These are phyloP conservation scores for Drosophila tsacasi DNA, from an alignment of 1,140 invertebrate genomes.

Conservation along the genomic window DNA sequence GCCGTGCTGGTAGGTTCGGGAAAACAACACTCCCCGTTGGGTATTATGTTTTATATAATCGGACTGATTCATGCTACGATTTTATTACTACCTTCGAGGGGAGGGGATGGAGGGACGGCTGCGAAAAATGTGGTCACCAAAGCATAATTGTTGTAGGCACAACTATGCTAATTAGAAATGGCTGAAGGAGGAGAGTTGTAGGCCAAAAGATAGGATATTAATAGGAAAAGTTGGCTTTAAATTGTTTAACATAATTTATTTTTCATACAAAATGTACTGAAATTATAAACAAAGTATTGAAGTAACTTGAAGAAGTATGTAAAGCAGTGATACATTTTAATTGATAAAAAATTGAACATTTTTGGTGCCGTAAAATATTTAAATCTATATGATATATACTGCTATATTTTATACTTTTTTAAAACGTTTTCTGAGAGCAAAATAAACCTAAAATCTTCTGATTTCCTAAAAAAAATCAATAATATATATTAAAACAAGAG, in stretches of 20 bases:
- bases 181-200: neutral
- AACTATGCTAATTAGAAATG: conserved; percentile 66
- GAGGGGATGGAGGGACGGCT: conserved; percentile 1
- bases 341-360: too few species aligned
- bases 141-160: conserved; percentile 71
- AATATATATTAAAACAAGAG: too few species aligned
- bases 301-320: too few species aligned
- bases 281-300: too few species aligned
- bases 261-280: too few species aligned
- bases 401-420: neutral
- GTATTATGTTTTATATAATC: conserved; percentile 78
- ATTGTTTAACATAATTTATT: neutral
- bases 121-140: conserved; percentile 59
- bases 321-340: too few species aligned
- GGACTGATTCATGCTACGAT: conserved; percentile 35
- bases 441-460: too few species aligned
- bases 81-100: neutral
- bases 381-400: too few species aligned
- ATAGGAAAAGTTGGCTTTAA: neutral
- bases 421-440: too few species aligned
- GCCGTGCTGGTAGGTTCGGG: conserved; percentile 33
- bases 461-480: too few species aligned
- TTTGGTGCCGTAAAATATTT: too few species aligned
- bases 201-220: neutral
- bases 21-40: conserved; percentile 34